Conservation (phyloP, 2,113 vertebrate species). For the Alectura lathami region DNA sequence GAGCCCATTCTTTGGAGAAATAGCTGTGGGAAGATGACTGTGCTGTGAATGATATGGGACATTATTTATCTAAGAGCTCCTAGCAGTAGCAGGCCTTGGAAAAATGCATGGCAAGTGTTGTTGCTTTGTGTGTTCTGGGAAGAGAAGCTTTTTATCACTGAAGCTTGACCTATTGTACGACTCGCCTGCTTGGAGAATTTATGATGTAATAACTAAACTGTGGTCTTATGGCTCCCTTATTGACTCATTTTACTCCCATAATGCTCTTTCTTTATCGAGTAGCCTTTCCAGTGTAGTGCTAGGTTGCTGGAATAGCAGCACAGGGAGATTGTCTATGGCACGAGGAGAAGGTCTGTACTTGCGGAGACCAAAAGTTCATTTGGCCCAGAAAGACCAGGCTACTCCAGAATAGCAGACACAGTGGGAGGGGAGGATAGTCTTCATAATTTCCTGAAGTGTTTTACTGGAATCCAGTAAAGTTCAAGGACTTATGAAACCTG, state of each 20-base stretch:
- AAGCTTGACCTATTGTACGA: background rate
- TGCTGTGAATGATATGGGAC: background rate
- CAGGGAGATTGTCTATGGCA: background rate
- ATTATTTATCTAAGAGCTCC: background rate
- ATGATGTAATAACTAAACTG: background rate
- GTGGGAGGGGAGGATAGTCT: background rate
- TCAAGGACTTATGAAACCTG: background rate
- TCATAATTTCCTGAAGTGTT: background rate
- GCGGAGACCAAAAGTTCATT: background rate
- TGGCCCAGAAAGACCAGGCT: background rate
- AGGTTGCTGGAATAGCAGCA: background rate
- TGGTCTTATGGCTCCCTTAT: background rate
- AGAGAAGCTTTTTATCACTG: background rate
- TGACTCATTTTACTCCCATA: background rate
- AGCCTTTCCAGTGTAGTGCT: accelerated
- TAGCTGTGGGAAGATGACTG: background rate
- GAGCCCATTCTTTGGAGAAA: background rate
- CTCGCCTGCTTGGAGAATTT: background rate
- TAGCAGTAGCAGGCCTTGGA: background rate
- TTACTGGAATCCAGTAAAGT: background rate
- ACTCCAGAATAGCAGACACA: background rate
- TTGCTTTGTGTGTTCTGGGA: background rate
- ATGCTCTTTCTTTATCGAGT: background rate
- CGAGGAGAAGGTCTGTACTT: accelerated
- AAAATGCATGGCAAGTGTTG: background rate